phyloP scores from a whole-genome alignment of 2,113 vertebrate species.

The Labeo rohita region DNA sequence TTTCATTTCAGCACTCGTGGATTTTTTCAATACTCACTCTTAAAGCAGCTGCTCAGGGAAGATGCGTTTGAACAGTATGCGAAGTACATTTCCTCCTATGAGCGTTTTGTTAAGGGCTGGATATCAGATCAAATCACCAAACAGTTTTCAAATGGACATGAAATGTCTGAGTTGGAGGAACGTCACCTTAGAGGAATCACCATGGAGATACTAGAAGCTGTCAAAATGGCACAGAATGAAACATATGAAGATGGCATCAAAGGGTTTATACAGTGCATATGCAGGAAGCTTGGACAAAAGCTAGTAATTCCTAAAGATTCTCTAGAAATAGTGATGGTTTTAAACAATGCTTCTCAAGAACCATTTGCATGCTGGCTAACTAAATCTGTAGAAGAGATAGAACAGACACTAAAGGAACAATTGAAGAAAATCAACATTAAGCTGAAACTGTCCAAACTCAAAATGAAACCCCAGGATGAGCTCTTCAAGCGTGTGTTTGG shows the following conservation, averaged over 20 bases:
- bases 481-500: slow-evolving; percentile 69
- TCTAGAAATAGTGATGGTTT: slow-evolving; percentile 60
- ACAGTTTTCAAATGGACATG: slow-evolving; percentile 19
- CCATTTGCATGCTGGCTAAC: slow-evolving; percentile 63
- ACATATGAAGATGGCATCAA: slow-evolving; percentile 21
- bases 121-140: slow-evolving; percentile 43
- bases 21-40: slow-evolving; percentile 58
- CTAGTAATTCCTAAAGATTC: slow-evolving; percentile 63
- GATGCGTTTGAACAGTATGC: not conserved
- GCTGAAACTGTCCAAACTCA: slow-evolving; percentile 36
- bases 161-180: slow-evolving; percentile 44
- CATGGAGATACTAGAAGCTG: slow-evolving; percentile 49
- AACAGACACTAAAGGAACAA: slow-evolving; percentile 9
- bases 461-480: slow-evolving; percentile 63
- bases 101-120: slow-evolving; percentile 53
- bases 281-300: slow-evolving; percentile 57
- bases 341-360: slow-evolving; percentile 52
- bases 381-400: slow-evolving; percentile 53
- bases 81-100: slow-evolving; percentile 45
- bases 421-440: not conserved
- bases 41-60: slow-evolving; percentile 59
- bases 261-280: slow-evolving; percentile 59
- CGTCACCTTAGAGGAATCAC: slow-evolving; percentile 36
- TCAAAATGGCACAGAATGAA: slow-evolving; percentile 48
- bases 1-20: slow-evolving; percentile 55